These are phyloP conservation scores for Apeltes quadracus DNA, from an alignment of 2,113 vertebrate genomes.

Conservation along the genomic window DNA sequence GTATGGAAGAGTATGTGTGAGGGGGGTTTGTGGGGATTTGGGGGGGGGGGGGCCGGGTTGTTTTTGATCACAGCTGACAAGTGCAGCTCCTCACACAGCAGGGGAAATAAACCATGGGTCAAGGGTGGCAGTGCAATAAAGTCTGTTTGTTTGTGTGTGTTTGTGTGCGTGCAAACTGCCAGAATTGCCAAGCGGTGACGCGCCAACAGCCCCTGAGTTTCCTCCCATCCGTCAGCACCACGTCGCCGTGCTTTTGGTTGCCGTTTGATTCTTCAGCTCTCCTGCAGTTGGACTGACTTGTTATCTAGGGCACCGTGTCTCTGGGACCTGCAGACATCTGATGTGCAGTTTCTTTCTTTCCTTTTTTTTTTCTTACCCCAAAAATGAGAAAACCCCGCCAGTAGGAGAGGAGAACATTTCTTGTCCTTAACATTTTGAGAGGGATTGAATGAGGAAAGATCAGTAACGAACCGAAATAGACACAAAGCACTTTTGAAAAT, in stretches of 20 bases:
- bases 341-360: slow-evolving; percentile 1
- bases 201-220: slow-evolving; percentile 36
- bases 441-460: slow-evolving; percentile 34
- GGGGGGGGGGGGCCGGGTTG: slow-evolving; percentile 16
- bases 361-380: not conserved
- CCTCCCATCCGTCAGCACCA: slow-evolving; percentile 19
- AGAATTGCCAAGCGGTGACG: slow-evolving; percentile 38
- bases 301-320: slow-evolving; percentile 62
- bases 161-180: slow-evolving; percentile 29
- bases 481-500: slow-evolving; percentile 31
- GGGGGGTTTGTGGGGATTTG: too few species aligned
- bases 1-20: slow-evolving; percentile 37
- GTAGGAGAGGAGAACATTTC: not conserved
- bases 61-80: slow-evolving; percentile 50
- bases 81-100: slow-evolving; percentile 52
- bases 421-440: not conserved
- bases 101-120: slow-evolving; percentile 44
- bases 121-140: slow-evolving; percentile 39
- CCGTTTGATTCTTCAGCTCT: slow-evolving; percentile 54
- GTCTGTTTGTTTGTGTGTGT: slow-evolving; percentile 15
- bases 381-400: slow-evolving; percentile 27
- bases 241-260: slow-evolving; percentile 47
- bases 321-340: slow-evolving; percentile 44
- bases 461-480: slow-evolving; percentile 37
- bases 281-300: slow-evolving; percentile 46